Evolutionary conservation across 2,797 vertebrate species (phyloP).

Genomic region (Arnoldichthys spilopterus): DNA sequence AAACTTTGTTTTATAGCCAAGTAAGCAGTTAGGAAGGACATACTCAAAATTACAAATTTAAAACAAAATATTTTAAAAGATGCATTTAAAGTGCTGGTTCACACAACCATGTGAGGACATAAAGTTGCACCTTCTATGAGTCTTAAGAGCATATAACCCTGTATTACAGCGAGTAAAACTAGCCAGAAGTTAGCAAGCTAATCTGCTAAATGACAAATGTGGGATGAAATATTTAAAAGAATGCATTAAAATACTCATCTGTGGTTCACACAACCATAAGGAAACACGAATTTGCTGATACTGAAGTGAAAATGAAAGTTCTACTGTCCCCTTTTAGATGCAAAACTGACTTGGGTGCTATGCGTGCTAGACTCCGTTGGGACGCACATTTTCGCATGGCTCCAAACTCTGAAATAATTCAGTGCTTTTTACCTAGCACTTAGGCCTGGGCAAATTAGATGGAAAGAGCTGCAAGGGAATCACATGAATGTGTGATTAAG

Average conservation of each 20-base stretch:
- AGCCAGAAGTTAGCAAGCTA: not conserved
- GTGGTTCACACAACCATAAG: not conserved
- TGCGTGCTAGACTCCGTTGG: not conserved
- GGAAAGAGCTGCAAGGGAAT: not conserved
- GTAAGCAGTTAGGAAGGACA: not conserved
- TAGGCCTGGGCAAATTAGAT: not conserved
- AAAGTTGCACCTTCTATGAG: not conserved
- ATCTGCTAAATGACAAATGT: conserved; percentile 7
- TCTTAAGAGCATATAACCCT: not conserved
- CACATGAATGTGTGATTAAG: not conserved
- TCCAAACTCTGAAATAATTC: conserved; percentile 13
- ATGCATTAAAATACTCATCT: conserved; percentile 12
- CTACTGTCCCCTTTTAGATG: not conserved
- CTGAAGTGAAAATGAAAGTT: conserved; percentile 10
- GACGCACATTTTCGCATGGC: not conserved
- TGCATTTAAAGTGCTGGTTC: not conserved
- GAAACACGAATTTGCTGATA: not conserved
- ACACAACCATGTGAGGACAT: not conserved
- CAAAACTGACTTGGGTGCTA: not conserved
- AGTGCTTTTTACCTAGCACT: not conserved
- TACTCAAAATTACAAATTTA: not conserved
- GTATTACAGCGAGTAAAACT: not conserved
- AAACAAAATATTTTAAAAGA: not conserved
- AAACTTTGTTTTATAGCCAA: not conserved
- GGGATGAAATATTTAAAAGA: conserved; percentile 5